A percentile compares a stretch with the other conserved stretches of the same genome.
Conservation (phyloP, 2,797 vertebrate species). For the Parotocinclus haroldoi region DNA sequence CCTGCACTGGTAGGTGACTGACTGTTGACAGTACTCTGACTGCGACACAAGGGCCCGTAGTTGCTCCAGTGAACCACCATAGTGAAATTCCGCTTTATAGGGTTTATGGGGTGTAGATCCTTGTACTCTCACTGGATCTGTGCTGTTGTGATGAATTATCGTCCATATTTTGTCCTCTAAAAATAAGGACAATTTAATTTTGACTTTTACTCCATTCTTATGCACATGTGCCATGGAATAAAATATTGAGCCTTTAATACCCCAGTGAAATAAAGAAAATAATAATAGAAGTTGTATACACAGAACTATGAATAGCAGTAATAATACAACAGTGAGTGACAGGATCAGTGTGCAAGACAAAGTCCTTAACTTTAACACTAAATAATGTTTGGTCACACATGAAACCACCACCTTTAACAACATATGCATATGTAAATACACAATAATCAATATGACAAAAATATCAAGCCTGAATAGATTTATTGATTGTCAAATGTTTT, state of each 20-base stretch:
- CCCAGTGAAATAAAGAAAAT: background rate
- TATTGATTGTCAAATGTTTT: no score
- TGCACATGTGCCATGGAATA: background rate
- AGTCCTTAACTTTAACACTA: no score
- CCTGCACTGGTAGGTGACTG: slow-evolving; percentile 84
- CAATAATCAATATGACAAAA: no score
- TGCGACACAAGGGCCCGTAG: slow-evolving; percentile 78
- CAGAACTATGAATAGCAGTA: background rate
- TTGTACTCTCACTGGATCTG: slow-evolving; percentile 72
- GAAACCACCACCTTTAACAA: no score
- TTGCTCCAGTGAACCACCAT: slow-evolving; percentile 76
- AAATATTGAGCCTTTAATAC: background rate
- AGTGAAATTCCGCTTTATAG: slow-evolving; percentile 77
- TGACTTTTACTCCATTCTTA: background rate
- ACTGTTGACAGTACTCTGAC: slow-evolving; percentile 90
- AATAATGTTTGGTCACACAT: no score
- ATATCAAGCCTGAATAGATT: no score
- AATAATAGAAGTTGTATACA: background rate
- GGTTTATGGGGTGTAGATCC: slow-evolving; percentile 71
- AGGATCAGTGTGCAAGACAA: no score
- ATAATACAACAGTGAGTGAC: background rate
- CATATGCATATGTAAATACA: no score
- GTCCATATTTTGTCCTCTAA: slow-evolving; percentile 80
- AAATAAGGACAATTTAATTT: background rate
- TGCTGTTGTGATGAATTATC: slow-evolving; percentile 81